Conservation (phyloP, 2,113 vertebrate species). For the Mystacornis crossleyi region DNA sequence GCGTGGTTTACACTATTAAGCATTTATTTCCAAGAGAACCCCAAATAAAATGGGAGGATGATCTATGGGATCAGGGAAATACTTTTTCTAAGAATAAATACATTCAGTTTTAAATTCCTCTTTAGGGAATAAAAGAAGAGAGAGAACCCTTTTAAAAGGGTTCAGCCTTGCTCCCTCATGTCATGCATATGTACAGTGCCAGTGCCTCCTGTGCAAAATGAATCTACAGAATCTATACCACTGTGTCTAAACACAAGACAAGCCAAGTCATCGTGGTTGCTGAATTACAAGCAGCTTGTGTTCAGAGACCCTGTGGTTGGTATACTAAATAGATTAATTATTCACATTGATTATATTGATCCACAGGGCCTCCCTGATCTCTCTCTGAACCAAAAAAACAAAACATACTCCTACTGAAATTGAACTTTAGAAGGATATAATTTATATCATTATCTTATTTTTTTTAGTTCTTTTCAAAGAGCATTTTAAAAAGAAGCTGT, state of each 20-base stretch:
- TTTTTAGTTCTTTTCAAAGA: not conserved
- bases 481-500: not conserved
- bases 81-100: not conserved
- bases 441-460: not conserved
- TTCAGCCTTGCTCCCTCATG: not conserved
- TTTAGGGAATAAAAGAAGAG: not conserved
- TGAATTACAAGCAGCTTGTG: not conserved
- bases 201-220: not conserved
- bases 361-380: not conserved
- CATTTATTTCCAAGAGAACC: not conserved
- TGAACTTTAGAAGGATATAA: not conserved
- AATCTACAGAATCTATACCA: not conserved
- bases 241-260: not conserved
- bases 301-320: not conserved
- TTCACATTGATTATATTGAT: not conserved
- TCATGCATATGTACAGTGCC: not conserved
- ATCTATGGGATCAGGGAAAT: not conserved
- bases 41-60: not conserved
- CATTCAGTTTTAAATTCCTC: not conserved
- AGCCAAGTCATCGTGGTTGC: not conserved
- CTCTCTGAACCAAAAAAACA: not conserved
- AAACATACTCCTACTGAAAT: not conserved
- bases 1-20: not conserved
- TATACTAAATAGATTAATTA: conserved; percentile 3
- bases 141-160: not conserved